Base-by-base conservation (phyloP, 2,888 invertebrate genomes). In the Aspidiotus destructor region DNA sequence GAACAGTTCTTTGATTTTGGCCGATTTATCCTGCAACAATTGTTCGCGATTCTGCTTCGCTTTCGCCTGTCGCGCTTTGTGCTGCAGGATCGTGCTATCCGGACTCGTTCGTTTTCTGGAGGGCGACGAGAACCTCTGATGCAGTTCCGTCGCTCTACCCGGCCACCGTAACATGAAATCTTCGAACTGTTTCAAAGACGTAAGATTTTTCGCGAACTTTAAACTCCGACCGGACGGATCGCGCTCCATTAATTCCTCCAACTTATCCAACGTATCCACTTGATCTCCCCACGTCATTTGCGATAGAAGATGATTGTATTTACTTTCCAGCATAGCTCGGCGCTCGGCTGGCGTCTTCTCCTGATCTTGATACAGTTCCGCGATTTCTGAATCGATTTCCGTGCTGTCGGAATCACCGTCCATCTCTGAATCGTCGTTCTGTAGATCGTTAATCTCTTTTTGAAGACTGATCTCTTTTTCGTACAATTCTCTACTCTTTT, bases 81-180 rank as follows among this genome's bases (percentile, higher is more conserved):
- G 81, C 71, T 83, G 79, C 71, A 84, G 80, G 65, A 82, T 79
- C 17, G 92, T 77, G 0, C 92, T 91, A 75, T 90, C 90, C 41
- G 88, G 86, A n/a, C 90, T 75, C n/a, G 89, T 88, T 53, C 89
- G 82, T 68, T 88, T 84, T n/a, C 92, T 82, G 1, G 92, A 89
- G 0, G 95, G 95, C 60, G 92, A 92, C 0, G 93, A 93, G 0
- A 98, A 80, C 76, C 96, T 97, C 73, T 94, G 93, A 77, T 96
- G 96, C 58, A 97, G 81, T 73, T 95, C 92, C 70, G 92, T 85
- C 0, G 93, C 94, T 67, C 95, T 83, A 64, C 93, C 96, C 0
- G 97, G 96, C 76, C 92, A 90, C n/a, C 95, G 83, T 0, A 88
- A 87, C 0, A 88, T 89, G 40, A 90, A 78, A 0, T 86, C 89